Evolutionary conservation across 2,888 invertebrate species (phyloP).

Genomic region (Philonicus albiceps): DNA sequence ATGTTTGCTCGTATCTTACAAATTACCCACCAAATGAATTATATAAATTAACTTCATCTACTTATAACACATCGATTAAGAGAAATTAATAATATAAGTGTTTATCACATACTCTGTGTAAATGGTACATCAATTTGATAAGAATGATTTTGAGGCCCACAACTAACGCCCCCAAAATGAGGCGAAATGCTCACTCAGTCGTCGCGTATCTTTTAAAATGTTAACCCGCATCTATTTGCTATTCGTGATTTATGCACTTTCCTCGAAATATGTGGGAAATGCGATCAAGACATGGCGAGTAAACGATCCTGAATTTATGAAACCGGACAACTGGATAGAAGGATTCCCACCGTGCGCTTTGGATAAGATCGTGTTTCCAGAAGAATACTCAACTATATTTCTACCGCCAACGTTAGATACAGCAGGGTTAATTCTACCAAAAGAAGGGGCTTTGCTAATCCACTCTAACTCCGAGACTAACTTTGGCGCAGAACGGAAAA

Average conservation of each 20-base stretch:
- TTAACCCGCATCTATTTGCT: neutral
- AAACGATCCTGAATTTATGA: conserved; percentile 52
- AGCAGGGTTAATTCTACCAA: conserved; percentile 35
- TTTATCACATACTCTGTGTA: neutral
- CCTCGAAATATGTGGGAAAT: neutral
- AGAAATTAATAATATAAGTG: neutral
- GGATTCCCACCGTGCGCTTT: conserved; percentile 55
- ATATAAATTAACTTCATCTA: neutral
- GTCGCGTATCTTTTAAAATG: conserved; percentile 1
- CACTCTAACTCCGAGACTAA: neutral
- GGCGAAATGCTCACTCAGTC: neutral
- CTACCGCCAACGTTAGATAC: conserved; percentile 53
- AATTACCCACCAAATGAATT: too few species aligned
- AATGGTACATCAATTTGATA: neutral
- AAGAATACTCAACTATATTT: conserved; percentile 54
- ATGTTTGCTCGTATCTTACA: too few species aligned
- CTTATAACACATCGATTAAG: neutral
- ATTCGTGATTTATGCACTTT: neutral
- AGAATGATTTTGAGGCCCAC: neutral
- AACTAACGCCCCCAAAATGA: conserved; percentile 7
- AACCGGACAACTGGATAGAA: conserved; percentile 55
- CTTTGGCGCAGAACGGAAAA: neutral
- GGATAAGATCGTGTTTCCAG: conserved; percentile 59
- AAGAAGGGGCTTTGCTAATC: conserved; percentile 31
- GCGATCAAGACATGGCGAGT: conserved; percentile 55